Percentiles rank a stretch among this genome's conserved stretches.
Conservation (phyloP, 2,113 vertebrate species). For the Tinamus guttatus region DNA sequence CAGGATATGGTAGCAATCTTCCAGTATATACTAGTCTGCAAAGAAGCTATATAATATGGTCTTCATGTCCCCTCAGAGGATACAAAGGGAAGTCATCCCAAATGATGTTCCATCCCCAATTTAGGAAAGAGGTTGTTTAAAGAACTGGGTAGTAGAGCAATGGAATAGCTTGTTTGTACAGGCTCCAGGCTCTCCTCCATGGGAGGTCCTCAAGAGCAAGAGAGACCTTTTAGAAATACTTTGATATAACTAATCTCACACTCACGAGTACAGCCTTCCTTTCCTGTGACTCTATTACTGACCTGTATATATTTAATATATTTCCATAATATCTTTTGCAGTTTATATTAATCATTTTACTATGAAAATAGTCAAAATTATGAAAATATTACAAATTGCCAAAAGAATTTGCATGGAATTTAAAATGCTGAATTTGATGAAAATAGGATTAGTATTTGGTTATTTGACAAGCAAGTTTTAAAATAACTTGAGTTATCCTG, state of each 20-base stretch:
- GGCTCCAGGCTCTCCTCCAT: not conserved
- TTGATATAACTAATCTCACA: not conserved
- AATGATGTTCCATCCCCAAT: not conserved
- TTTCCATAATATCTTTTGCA: not conserved
- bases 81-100: not conserved
- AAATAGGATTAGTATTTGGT: not conserved
- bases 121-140: not conserved
- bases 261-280: fast-evolving
- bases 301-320: not conserved
- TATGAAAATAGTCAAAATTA: not conserved
- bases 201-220: not conserved
- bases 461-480: not conserved
- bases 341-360: not conserved
- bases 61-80: not conserved
- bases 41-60: not conserved
- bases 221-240: not conserved
- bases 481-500: not conserved
- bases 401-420: not conserved
- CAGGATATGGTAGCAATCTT: not conserved
- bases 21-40: too few relatives aligned
- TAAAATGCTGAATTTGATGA: not conserved
- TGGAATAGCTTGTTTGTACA: not conserved
- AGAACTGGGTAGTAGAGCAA: not conserved
- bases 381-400: not conserved
- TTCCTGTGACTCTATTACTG: not conserved